Percentiles rank a stretch among this genome's conserved stretches.
Conservation (phyloP, 2,113 vertebrate genomes). For the Lichenostomus cassidix region DNA sequence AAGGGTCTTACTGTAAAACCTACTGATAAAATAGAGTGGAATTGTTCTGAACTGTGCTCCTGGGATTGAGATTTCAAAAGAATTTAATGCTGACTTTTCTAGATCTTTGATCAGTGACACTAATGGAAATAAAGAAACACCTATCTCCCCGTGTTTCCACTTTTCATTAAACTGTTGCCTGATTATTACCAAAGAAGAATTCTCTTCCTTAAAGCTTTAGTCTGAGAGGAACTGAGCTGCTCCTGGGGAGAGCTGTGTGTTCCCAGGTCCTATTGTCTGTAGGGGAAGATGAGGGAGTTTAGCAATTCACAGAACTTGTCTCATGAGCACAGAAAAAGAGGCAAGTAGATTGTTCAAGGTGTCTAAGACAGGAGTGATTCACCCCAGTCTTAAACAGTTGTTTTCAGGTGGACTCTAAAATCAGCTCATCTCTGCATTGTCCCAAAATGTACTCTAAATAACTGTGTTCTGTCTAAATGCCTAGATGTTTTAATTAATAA, state of each 20-base stretch:
- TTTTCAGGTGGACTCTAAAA: neutral
- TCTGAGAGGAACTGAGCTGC: neutral
- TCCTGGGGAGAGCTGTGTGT: neutral
- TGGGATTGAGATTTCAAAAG: constrained; percentile 3
- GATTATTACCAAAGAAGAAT: neutral
- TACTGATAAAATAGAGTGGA: neutral
- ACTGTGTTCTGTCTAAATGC: neutral
- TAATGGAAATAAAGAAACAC: neutral
- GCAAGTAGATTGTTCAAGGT: neutral
- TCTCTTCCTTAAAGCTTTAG: neutral
- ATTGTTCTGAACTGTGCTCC: neutral
- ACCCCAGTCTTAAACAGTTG: neutral
- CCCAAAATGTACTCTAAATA: neutral
- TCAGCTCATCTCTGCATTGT: neutral
- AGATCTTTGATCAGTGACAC: constrained; percentile 12
- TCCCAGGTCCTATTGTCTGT: neutral
- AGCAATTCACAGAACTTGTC: neutral
- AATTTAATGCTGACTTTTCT: constrained; percentile 10
- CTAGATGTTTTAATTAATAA: neutral
- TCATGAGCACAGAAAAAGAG: neutral
- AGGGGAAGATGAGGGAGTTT: neutral
- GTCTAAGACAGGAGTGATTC: neutral
- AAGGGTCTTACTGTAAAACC: constrained; percentile 33
- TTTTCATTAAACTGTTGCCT: neutral
- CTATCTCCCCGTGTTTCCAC: neutral